phyloP scores from a whole-genome alignment of 2,797 vertebrate genomes.

The Myotis daubentonii region DNA sequence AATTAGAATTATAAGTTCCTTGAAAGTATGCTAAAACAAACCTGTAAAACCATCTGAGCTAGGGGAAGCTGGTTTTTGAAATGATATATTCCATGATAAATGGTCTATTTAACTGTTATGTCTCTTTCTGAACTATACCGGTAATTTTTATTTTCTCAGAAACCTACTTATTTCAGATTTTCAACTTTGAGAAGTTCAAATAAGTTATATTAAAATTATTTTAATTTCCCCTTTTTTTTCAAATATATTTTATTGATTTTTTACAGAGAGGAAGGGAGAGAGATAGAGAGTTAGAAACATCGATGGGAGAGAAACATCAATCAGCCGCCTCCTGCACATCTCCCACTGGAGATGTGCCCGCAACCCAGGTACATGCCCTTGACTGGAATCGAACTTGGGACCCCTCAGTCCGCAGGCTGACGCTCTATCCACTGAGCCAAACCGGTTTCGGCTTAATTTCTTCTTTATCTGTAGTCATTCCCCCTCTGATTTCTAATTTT shows the following conservation, averaged over 20 bases:
- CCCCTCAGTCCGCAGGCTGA: too few relatives aligned
- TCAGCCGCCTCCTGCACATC: too few relatives aligned
- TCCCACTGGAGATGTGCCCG: too few relatives aligned
- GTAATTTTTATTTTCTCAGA: neutral
- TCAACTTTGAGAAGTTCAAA: neutral
- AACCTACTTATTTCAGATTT: neutral
- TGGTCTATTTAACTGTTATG: neutral
- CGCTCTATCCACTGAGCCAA: too few relatives aligned
- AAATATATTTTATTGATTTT: too few relatives aligned
- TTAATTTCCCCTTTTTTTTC: too few relatives aligned
- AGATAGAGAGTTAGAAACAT: too few relatives aligned
- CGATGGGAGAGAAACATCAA: too few relatives aligned
- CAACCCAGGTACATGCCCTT: too few relatives aligned
- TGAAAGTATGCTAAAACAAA: neutral
- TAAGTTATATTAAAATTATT: slow-evolving; percentile 10
- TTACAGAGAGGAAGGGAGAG: too few relatives aligned
- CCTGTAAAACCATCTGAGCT: neutral
- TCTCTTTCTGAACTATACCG: neutral
- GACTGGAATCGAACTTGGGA: too few relatives aligned
- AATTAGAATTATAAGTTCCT: neutral
- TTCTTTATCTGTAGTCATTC: neutral
- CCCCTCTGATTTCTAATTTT: neutral
- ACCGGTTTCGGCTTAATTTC: too few relatives aligned
- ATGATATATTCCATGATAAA: neutral
- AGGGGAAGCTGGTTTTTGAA: neutral